Base-by-base conservation (phyloP, 2,797 vertebrate genomes). In the Lithobates pipiens region DNA sequence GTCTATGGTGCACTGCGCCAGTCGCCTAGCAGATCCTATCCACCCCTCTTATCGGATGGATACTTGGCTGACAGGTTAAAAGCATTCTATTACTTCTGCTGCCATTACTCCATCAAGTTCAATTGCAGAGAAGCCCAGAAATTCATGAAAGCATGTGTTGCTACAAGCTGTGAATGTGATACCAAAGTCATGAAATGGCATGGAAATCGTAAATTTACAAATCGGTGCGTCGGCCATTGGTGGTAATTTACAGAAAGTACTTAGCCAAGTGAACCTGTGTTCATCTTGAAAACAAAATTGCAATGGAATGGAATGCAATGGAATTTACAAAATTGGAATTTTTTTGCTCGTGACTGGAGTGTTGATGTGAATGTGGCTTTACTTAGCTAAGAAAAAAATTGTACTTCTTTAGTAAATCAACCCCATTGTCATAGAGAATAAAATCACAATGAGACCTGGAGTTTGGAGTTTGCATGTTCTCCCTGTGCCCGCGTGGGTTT, bases 81-180 rank as follows among this genome's bases (percentile, higher is more conserved):
- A 78, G 76, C 76, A 78, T 29, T 39, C 2, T 21, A 67, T 84
- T 71, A 70, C 42, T 84, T 85, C 69, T 72, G 54, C 76, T 44
- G 50, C 18, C n/a, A 65, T 78, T 77, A 68, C 54, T 84, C 69
- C 6, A 54, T n/a, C 9, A 27, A 73, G 50, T 76, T 67, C 65
- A 25, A 13, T n/a, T 18, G 25, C 18, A 74, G 15, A 16, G 44
- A 76, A 54, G 42, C 25, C n/a, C 10, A 29, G 25, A 29, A 67
- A 27, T 67, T 67, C 3, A 11, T 25, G 25, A 29, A 25, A 67
- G 27, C 13, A 0, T 25, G 25, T 36, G 21, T 36, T 10, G 61
- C 54, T 13, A 23, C 23, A 61, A 10, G 32, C 72, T 25, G 36
- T 4, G 25, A 70, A 70, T n/a, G 67, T n/a, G 27, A 80, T 2